Base-by-base conservation (phyloP, 1,140 invertebrate species). In the Antheraea mylitta region DNA sequence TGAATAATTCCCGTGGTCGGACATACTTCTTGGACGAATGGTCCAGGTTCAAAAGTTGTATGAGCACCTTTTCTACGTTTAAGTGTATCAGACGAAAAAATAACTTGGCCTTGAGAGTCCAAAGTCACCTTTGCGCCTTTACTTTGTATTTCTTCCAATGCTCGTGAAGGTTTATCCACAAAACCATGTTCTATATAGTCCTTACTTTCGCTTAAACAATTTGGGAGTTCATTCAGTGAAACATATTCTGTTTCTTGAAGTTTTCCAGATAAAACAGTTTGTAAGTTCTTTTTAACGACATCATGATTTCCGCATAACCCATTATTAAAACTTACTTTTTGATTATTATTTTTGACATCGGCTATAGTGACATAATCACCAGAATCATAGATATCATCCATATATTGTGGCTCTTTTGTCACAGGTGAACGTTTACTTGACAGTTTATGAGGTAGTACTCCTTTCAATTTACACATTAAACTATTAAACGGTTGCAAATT, bases 61-160 rank as follows among this genome's bases (percentile, higher is more conserved):
- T 97, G 96, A 11, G 96, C 94, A 64, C 96, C 95, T 93, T 97
- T 96, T 81, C 96, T 94, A 80, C 96, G 93, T 83, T 95, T 95
- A 67, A 98, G 89, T 83, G 97, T 98, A 77, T 98, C 97, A 0
- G 97, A 98, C 68, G 96, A 96, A 85, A 97, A 98, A 58, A 98
- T 96, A 60, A 98, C 96, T 93, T 97, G 97, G 16, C 97, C 97
- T 78, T 97, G 96, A 0, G 97, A 96, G 87, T 98, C 96, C 38
- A 98, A 87, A 13, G 96, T 97, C 0, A 98, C 97, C 80, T 96
- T 94, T 8, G 96, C 96, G 19, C 96, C 96, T 80, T 95, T 95
- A 65, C 94, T 92, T 69, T 86, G 87, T 67, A 86, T 79, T 74
- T 90, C 87, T 53, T 87, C 79, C 71, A 82, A 72, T 37, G 76